Evolutionary conservation across 2,888 invertebrate species (phyloP), one percentile per base, ranked within the genome.

Genomic region (Metopia argyrocephala): DNA sequence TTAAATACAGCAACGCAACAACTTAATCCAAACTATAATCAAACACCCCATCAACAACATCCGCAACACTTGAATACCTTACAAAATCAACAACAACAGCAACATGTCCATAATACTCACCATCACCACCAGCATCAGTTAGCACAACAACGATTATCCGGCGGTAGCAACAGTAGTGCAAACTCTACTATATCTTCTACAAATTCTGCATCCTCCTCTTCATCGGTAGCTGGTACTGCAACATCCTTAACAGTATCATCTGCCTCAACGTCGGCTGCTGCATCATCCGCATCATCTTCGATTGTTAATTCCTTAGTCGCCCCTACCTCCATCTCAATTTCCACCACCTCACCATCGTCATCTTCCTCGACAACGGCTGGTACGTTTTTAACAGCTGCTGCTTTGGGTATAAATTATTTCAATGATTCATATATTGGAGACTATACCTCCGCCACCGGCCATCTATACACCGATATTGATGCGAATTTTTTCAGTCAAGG

Each of bases 401-500:
- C 87, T 1, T 82, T 88, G 82, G 89, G 89, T 52, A 83, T 89
- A 73, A 87, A 87, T 50, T 89, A 87, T 83, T 88, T 88, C 54
- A 89, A 87, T 76, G 89, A 89, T 73, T 85, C 89, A 46, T 90
- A 88, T 84, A 87, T 86, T 70, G 89, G 88, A 68, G 90, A 90
- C 79, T 90, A 87, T 83, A 85, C 87, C 62, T 83, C 88, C 78
- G 48, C 82, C 73, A 54, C 84, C 6, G 81, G 81, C 66, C 84
- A 88, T 84, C 85, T 86, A 73, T 90, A 90, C 81, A 90, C 89
- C 83, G 90, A 90, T 78, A 87, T 90, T 84, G 90, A 90, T 87
- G 87, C 89, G 65, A 90, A 89, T 85, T 89, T 89, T 85, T 90
- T 89, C 83, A 90, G 89, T 85, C 88, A 89, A 89, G 89, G 89